These are phyloP conservation scores for Cryptus armator DNA, from an alignment of 2,888 invertebrate species.

Conservation along the genomic window DNA sequence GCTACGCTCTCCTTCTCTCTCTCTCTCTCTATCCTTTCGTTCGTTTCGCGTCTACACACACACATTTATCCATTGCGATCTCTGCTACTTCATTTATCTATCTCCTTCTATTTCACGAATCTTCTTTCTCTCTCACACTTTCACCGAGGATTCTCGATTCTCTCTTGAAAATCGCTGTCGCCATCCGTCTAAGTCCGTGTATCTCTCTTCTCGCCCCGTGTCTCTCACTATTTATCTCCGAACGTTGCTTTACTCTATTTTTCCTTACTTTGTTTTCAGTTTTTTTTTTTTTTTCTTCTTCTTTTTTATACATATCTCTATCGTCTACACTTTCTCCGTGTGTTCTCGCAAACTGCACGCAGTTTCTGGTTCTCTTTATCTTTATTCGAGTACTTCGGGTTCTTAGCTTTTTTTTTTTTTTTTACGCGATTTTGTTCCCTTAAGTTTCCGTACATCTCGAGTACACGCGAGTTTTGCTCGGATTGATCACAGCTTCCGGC, in stretches of 20 bases:
- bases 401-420: background rate
- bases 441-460: background rate
- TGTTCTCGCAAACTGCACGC: slow-evolving; percentile 20
- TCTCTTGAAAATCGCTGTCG: slow-evolving; percentile 53
- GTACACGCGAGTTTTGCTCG: background rate
- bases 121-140: slow-evolving; percentile 54
- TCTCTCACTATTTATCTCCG: slow-evolving; percentile 61
- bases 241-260: slow-evolving; percentile 22
- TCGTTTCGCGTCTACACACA: no score
- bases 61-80: no score
- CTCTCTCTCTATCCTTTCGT: slow-evolving; percentile 29
- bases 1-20: slow-evolving; percentile 63
- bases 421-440: background rate
- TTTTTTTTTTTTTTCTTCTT: background rate
- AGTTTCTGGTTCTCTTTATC: slow-evolving; percentile 44
- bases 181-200: slow-evolving; percentile 60
- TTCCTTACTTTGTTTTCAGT: background rate
- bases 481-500: slow-evolving; percentile 20
- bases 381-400: slow-evolving; percentile 18
- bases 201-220: slow-evolving; percentile 52
- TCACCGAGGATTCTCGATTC: slow-evolving; percentile 30
- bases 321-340: background rate
- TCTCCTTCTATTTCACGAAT: slow-evolving; percentile 31
- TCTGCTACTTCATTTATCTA: slow-evolving; percentile 24
- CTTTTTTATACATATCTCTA: slow-evolving; percentile 9